Conservation (phyloP, 2,888 invertebrate species). For the Automeris io region DNA sequence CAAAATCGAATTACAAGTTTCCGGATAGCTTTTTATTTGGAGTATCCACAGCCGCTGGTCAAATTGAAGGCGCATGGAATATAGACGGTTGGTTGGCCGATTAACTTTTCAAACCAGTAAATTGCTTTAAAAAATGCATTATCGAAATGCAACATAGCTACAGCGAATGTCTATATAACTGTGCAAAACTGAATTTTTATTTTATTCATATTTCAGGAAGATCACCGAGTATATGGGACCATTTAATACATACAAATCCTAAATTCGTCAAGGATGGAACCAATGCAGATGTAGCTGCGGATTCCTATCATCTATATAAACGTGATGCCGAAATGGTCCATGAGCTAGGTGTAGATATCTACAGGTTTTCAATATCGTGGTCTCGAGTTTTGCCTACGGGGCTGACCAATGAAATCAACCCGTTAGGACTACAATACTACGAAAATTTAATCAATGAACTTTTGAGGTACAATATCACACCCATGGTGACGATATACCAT, state of each 20-base stretch:
- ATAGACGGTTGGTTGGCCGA: slow-evolving; percentile 43
- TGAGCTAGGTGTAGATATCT: slow-evolving; percentile 80
- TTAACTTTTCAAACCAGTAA: background rate
- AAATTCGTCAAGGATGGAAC: slow-evolving; percentile 72
- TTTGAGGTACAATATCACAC: slow-evolving; percentile 80
- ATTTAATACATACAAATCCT: slow-evolving; percentile 64
- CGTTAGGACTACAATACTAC: slow-evolving; percentile 85
- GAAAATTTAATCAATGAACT: slow-evolving; percentile 85
- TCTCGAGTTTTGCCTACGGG: slow-evolving; percentile 84
- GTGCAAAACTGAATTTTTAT: background rate
- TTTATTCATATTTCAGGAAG: slow-evolving; percentile 67
- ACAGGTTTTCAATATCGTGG: slow-evolving; percentile 87
- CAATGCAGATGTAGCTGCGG: slow-evolving; percentile 81
- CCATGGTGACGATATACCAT: slow-evolving; percentile 83
- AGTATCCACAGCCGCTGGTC: slow-evolving; percentile 77
- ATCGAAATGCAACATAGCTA: too few species aligned
- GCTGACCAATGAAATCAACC: slow-evolving; percentile 79
- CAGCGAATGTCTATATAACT: too few species aligned
- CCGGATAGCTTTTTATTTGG: slow-evolving; percentile 78
- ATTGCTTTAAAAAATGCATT: background rate
- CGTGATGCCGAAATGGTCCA: slow-evolving; percentile 79
- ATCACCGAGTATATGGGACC: slow-evolving; percentile 80
- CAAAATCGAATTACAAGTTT: slow-evolving; percentile 64
- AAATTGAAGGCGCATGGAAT: slow-evolving; percentile 79
- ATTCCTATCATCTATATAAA: slow-evolving; percentile 81